Base-by-base conservation (phyloP, 1,140 invertebrate species). In the Leptinotarsa defecta region DNA sequence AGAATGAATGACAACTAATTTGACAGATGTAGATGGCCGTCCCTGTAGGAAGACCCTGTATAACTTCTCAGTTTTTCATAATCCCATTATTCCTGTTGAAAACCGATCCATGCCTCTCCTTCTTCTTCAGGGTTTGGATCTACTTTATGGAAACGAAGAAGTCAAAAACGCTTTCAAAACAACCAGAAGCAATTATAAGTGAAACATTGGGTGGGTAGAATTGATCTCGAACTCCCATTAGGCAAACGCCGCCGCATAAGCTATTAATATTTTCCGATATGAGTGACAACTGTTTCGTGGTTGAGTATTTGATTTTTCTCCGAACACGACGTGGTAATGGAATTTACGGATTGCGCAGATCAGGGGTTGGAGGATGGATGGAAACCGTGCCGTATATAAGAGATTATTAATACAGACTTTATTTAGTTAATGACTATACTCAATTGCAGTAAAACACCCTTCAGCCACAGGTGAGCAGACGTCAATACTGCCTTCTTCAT, bases 241-340 rank as follows among this genome's bases (percentile, higher is more conserved):
- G 1, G 8, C 2, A 13, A 57, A 57, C 52, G 52, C 5, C n/a
- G 52, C 49, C 24, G 48, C 48, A 57, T 24, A 71, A 57, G 69
- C 69, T 71, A 71, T 71, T 71, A 71, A 71, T 13, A 71, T 49
- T 52, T 22, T 57, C 61, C 62, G 65, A 74, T 77, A 73, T 72
- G 68, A 71, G 61, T 77, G 76, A 77, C 76, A 77, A 74, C 71
- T 77, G 65, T 74, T 74, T 77, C 74, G 24, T 64, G 57, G 74
- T 77, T 74, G 24, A 68, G 24, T 68, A 27, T 57, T 57, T 57
- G 52, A 57, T 57, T 57, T 57, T 57, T 43, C 69, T 77, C 48
- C 49, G 48, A 74, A 77, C 73, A 77, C 74, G 76, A 68, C 76
- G 71, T n/a, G 76, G 72, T 74, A 77, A 71, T 74, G 76, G 76